phyloP scores from a whole-genome alignment of 2,113 vertebrate genomes.

The Neopipo cinnamomea region DNA sequence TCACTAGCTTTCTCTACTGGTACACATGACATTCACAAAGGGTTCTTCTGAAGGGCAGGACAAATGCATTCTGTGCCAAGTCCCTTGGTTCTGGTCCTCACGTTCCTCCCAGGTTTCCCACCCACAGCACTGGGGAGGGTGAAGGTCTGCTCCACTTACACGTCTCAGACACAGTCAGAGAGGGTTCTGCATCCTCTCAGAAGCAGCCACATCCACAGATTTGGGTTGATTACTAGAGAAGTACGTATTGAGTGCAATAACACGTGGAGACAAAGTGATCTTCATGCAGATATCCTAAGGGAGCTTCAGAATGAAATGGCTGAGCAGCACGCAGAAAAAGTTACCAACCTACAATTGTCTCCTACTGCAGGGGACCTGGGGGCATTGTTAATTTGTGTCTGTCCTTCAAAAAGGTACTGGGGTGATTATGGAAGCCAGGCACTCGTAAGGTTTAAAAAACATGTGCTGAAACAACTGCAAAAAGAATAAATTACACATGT shows the following conservation, averaged over 20 bases:
- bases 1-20: neutral
- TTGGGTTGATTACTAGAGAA: neutral
- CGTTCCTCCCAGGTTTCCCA: neutral
- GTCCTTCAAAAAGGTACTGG: neutral
- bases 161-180: neutral
- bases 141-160: neutral
- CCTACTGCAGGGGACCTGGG: neutral
- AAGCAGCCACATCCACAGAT: neutral
- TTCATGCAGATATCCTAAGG: neutral
- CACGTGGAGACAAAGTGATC: neutral
- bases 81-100: neutral
- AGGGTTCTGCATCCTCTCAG: neutral
- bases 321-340: neutral
- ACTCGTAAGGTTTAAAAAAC: neutral
- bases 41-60: neutral
- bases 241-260: neutral
- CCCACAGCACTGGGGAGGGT: neutral
- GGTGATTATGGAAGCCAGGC: neutral
- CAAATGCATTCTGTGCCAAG: neutral
- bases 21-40: fast-evolving
- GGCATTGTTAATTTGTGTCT: neutral
- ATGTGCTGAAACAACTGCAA: neutral
- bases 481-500: conserved; percentile 41
- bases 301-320: neutral
- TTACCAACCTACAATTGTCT: conserved; percentile 16